Conservation (phyloP, 2,113 vertebrate genomes). For the Dromiciops gliroides region DNA sequence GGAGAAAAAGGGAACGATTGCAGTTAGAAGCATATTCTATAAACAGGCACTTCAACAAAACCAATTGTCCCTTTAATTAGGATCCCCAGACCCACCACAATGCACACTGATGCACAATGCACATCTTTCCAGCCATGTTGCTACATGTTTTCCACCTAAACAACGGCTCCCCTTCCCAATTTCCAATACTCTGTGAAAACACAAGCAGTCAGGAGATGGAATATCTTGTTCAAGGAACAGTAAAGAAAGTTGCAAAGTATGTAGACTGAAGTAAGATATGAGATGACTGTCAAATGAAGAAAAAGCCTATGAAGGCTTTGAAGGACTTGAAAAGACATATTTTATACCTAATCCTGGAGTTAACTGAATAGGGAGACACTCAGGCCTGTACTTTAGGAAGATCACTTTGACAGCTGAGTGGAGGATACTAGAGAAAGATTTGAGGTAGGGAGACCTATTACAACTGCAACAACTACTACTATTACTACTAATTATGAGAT, state of each 20-base stretch:
- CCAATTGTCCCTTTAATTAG: neutral
- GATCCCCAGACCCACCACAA: neutral
- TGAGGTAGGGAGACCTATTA: neutral
- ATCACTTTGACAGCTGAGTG: neutral
- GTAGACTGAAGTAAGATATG: neutral
- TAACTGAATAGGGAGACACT: neutral
- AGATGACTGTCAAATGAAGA: neutral
- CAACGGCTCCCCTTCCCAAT: neutral
- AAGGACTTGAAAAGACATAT: neutral
- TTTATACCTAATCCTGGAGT: neutral
- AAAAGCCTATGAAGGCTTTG: neutral
- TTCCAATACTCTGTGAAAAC: neutral
- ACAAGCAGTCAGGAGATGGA: neutral
- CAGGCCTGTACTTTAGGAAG: neutral
- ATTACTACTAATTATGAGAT: too few relatives aligned
- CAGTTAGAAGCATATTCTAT: neutral
- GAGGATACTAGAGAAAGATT: neutral
- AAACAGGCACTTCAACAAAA: neutral
- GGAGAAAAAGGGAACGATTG: neutral
- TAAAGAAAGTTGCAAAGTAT: neutral
- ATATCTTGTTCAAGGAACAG: neutral
- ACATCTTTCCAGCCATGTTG: neutral
- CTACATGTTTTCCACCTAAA: neutral
- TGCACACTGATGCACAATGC: neutral
- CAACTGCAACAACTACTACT: too few relatives aligned